Evolutionary conservation across 2,888 invertebrate species (phyloP).

Genomic region (Phaonia tiefii): DNA sequence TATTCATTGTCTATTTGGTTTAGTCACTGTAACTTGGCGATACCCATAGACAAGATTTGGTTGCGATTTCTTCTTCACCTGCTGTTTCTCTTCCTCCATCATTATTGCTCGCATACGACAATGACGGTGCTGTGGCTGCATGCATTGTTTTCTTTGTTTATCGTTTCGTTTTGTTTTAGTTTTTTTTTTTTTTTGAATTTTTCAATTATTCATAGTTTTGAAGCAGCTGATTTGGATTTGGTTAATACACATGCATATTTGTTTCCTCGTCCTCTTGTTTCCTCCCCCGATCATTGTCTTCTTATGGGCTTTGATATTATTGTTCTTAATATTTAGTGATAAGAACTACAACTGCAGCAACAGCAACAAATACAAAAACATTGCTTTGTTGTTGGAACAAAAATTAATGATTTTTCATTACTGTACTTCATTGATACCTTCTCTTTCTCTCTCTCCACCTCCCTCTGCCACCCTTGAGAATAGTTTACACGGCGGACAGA

Average conservation of each 20-base stretch:
- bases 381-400: background rate
- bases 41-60: too few relatives aligned
- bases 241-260: background rate
- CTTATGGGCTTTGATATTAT: background rate
- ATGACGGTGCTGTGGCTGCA: conserved; percentile 5
- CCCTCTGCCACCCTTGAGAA: background rate
- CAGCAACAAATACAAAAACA: background rate
- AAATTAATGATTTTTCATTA: background rate
- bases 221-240: conserved; percentile 55
- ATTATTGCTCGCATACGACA: background rate
- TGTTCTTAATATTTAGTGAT: conserved; percentile 9
- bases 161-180: background rate
- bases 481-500: background rate
- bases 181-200: conserved; percentile 15
- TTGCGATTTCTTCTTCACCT: conserved; percentile 45
- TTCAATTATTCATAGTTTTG: background rate
- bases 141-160: conserved; percentile 25
- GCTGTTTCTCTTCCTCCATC: conserved; percentile 29
- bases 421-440: background rate
- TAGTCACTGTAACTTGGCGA: too few relatives aligned
- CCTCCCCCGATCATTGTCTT: conserved; percentile 5
- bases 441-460: background rate
- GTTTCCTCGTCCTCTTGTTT: too few relatives aligned
- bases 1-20: too few relatives aligned
- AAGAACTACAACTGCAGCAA: conserved; percentile 17